phyloP scores from a whole-genome alignment of 2,113 vertebrate species.

The Bubalus kerabau region DNA sequence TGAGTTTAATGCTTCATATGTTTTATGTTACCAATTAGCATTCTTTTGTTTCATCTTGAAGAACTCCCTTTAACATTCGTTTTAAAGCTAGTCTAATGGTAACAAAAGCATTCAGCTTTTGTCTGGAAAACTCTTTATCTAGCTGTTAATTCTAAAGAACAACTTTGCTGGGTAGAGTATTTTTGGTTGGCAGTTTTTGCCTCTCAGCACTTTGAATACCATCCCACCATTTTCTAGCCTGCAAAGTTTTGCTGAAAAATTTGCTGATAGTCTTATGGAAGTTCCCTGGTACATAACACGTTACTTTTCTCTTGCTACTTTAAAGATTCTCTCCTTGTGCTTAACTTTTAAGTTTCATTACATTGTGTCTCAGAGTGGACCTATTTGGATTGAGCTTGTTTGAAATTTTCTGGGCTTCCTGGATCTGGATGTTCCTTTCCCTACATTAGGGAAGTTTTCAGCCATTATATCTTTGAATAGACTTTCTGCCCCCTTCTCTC shows the following conservation, averaged over 20 bases:
- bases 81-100: background rate
- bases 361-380: background rate
- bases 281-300: background rate
- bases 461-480: background rate
- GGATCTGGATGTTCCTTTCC: background rate
- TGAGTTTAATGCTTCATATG: background rate
- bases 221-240: background rate
- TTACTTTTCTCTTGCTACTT: background rate
- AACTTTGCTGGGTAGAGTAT: background rate
- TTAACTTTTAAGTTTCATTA: background rate
- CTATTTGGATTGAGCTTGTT: background rate
- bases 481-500: background rate
- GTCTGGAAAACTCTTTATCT: background rate
- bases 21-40: background rate
- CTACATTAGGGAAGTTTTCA: background rate
- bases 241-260: background rate
- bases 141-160: background rate
- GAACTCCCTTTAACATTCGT: background rate
- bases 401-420: background rate
- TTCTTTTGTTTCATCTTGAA: background rate
- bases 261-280: background rate
- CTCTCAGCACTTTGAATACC: background rate
- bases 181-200: background rate
- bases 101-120: background rate
- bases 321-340: background rate